Conservation (phyloP, 2,113 vertebrate genomes). For the Cyanistes caeruleus region DNA sequence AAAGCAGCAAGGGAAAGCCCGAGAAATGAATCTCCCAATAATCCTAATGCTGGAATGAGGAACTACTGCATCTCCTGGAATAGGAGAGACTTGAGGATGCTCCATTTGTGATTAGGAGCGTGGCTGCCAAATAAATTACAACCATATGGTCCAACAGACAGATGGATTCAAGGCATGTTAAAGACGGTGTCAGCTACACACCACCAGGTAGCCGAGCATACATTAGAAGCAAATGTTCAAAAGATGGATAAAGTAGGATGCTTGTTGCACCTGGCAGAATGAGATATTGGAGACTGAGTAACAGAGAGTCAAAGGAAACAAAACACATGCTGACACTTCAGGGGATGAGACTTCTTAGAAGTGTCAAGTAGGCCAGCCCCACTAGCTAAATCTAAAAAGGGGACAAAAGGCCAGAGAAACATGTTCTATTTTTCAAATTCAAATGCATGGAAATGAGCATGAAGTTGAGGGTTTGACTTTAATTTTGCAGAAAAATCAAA, state of each 20-base stretch:
- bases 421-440: neutral
- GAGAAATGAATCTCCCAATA: neutral
- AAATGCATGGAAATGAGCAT: neutral
- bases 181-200: slow-evolving; percentile 65
- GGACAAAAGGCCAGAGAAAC: neutral
- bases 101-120: slow-evolving; percentile 46
- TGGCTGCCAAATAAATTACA: slow-evolving; percentile 63
- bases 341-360: neutral
- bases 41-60: neutral
- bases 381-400: neutral
- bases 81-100: slow-evolving; percentile 31
- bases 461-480: neutral
- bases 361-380: neutral
- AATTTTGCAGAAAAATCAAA: neutral
- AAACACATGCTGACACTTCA: neutral
- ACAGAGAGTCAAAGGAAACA: neutral
- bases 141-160: slow-evolving; percentile 65
- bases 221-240: slow-evolving; percentile 55
- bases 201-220: slow-evolving; percentile 55
- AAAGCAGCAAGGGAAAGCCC: neutral
- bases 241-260: slow-evolving; percentile 54
- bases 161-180: slow-evolving; percentile 61
- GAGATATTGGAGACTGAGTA: neutral
- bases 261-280: slow-evolving; percentile 41
- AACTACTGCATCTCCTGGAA: slow-evolving; percentile 25